phyloP scores from a whole-genome alignment of 35 echinoderm and acorn worm genomes.

The Stichopus chloronotus region DNA sequence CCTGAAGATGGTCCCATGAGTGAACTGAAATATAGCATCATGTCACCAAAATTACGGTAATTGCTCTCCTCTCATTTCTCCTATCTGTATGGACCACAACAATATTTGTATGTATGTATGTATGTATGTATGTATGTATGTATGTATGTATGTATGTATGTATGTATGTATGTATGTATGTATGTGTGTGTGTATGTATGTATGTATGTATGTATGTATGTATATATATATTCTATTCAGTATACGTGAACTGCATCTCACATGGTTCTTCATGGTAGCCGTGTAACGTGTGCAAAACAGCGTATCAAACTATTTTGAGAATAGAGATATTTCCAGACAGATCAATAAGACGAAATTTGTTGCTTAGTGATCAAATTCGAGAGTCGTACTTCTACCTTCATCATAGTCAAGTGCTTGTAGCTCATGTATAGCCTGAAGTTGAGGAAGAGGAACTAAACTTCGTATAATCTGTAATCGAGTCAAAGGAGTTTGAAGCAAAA shows the following conservation, averaged over 20 bases:
- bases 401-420: background rate
- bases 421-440: background rate
- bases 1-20: slow-evolving; percentile 3
- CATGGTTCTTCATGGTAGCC: background rate
- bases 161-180: background rate
- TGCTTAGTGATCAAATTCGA: too few species aligned
- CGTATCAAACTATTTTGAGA: background rate
- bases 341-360: background rate
- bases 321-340: background rate
- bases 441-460: background rate
- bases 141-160: background rate
- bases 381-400: background rate
- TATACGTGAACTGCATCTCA: background rate
- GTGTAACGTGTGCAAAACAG: background rate
- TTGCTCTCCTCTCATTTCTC: background rate
- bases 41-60: background rate
- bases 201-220: background rate
- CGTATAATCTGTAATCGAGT: too few species aligned
- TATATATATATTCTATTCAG: background rate
- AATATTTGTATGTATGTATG: background rate
- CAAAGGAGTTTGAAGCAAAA: too few species aligned
- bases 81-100: background rate
- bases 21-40: slow-evolving; percentile 6
- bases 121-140: background rate
- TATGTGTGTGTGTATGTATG: background rate